Evolutionary conservation across 2,113 vertebrate species (phyloP).

Genomic region (Desmodus rotundus): DNA sequence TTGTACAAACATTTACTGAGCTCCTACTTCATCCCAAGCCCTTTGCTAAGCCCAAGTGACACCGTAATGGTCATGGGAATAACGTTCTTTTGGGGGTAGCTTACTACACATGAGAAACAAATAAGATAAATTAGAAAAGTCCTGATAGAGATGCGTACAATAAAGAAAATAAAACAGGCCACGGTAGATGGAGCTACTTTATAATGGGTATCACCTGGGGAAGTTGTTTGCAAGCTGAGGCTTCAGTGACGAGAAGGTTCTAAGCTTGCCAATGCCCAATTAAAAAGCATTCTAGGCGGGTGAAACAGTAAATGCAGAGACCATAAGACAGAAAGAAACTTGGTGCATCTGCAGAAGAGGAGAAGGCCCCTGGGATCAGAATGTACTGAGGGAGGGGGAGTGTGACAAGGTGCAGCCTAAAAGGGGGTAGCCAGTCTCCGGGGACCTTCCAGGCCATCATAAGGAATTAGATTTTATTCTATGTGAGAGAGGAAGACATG

Average conservation of each 20-base stretch:
- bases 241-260: background rate
- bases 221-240: background rate
- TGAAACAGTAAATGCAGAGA: background rate
- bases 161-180: background rate
- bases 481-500: background rate
- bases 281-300: background rate
- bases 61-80: background rate
- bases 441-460: background rate
- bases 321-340: background rate
- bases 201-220: background rate
- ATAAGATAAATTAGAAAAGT: background rate
- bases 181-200: too few species aligned
- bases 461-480: background rate
- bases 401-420: rapidly evolving
- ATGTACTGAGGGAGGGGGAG: background rate
- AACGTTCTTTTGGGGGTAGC: background rate
- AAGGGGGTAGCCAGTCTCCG: background rate
- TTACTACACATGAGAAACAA: background rate
- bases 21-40: background rate
- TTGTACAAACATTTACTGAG: background rate
- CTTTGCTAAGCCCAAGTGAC: background rate
- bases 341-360: background rate
- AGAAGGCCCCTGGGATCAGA: rapidly evolving
- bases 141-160: background rate
- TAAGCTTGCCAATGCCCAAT: background rate